Base-by-base conservation (phyloP, 92 coral and sea anemone genomes). In the Porites rus region DNA sequence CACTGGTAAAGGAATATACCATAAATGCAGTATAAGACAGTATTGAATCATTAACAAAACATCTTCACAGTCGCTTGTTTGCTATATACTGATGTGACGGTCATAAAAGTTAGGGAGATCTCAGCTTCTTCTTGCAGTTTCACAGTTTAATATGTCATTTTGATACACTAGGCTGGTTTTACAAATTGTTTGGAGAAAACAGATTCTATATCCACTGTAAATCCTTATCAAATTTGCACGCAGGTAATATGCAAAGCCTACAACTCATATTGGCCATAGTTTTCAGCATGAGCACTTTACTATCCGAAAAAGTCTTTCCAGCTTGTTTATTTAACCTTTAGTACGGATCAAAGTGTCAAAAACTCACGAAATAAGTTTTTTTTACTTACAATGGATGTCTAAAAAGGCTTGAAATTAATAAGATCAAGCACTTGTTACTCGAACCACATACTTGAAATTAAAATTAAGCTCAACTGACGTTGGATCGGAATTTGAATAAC, bases 201-300 rank as follows among this genome's bases (percentile, higher is more conserved):
- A 10, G 61, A 56, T 56, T 56, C 16, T 17, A 56, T 10, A 56
- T 56, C 61, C 11, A 56, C 16, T 1, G 61, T 8, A 56, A 56
- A 56, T 56, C 61, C 11, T 10, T 59, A 65, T 46, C 78, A 18
- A 77, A 56, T 24, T 43, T 53, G 62, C n/a, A 61, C 18, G 17
- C 20, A 20, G 16, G 7, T 60, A 70, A 38, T 60, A 50, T 2
- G 16, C 51, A 43, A 9, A 18, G 25, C 24, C 17, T 79, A n/a
- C 24, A 25, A 18, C 31, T 19, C 52, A 77, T 76, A 74, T 74
- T 74, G 78, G 78, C 78, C 13, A 56, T 56, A 8, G 25, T 38
- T 38, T 4, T 38, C 46, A 38, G 46, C 1, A 16, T 31, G 18
- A 9, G 46, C 31, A 56, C 54, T 20, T 53, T 53, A 16, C 10